Base-by-base conservation (phyloP, 2,888 invertebrate genomes). In the Chrysotoxum bicinctum region DNA sequence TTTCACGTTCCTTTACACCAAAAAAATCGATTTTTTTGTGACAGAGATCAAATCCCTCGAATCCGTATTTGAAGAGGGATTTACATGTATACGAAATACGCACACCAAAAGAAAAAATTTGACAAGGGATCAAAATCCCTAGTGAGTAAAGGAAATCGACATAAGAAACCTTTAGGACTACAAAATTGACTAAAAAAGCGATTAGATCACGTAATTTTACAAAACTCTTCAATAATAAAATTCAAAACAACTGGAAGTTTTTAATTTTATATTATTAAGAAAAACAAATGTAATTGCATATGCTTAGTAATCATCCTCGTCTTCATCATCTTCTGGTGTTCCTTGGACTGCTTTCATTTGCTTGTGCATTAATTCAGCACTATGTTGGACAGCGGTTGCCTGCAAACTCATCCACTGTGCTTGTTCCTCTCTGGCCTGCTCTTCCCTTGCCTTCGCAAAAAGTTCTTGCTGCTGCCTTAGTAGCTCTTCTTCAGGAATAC, bases 401-500 rank as follows among this genome's bases (percentile, higher is more conserved):
- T 92, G 92, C 87, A 92, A 89, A 87, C 97, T 98, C 89, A 98
- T 95, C 97, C 98, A 98, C 89, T 98, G 97, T 88, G 98, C 98
- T 89, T 98, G 98, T 86, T 97, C 96, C 87, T 97, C 97, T 75
- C 96, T 97, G 7, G 98, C 98, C 92, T 98, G 98, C 91, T 98
- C 97, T 91, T 97, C 97, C 86, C 98, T 93, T 2, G 98, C 98
- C 94, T 97, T 98, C 8, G 98, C 98, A 94, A 99, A 99, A 23
- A 99, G 93, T 93, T 98, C 98, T 91, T 99, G 99, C 90, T 99
- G 99, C 90, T 99, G 99, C 73, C 98, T 93, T 48, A 98, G 93
- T 23, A 99, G 93, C 91, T 99, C 98, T 91, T 99, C 99, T 92
- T 99, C 99, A 1, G 99, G 99, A 89, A 99, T 99, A 3, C 99